These are phyloP conservation scores for Palythoa grandis DNA, from an alignment of 92 coral and sea anemone species.

Conservation along the genomic window DNA sequence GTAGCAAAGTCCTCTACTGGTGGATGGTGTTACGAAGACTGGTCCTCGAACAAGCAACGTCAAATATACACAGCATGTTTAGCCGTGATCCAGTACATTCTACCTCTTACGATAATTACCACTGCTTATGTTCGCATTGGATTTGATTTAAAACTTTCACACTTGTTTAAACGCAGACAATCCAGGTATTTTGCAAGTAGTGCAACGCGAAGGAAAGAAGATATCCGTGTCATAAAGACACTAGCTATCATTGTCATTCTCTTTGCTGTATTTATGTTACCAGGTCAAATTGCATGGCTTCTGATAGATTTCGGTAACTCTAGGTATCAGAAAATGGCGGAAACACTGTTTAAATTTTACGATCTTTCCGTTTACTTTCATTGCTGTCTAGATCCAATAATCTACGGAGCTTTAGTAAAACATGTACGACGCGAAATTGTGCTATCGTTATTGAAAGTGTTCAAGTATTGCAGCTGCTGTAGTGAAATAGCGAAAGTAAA, in stretches of 20 bases:
- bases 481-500: background rate
- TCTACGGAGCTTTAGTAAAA: conserved; percentile 64
- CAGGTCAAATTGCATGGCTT: conserved; percentile 70
- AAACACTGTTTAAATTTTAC: conserved; percentile 52
- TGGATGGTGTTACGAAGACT: conserved; percentile 68
- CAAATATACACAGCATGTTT: conserved; percentile 64
- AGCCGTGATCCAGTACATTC: conserved; percentile 65
- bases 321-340: conserved; percentile 34
- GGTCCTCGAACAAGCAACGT: conserved; percentile 52
- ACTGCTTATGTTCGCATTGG: conserved; percentile 71
- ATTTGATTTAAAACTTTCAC: conserved; percentile 63
- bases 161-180: conserved; percentile 15
- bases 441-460: background rate
- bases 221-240: conserved; percentile 64
- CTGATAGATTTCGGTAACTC: conserved; percentile 57
- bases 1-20: conserved; percentile 58
- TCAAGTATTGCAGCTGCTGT: conserved; percentile 1
- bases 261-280: conserved; percentile 67
- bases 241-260: conserved; percentile 62
- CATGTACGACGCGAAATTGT: conserved; percentile 54
- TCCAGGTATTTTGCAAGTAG: conserved; percentile 28
- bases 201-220: conserved; percentile 60
- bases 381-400: conserved; percentile 66
- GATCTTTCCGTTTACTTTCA: conserved; percentile 66
- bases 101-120: conserved; percentile 67